Evolutionary conservation across 2,797 vertebrate genomes (phyloP).

Genomic region (Danio jaintianensis): DNA sequence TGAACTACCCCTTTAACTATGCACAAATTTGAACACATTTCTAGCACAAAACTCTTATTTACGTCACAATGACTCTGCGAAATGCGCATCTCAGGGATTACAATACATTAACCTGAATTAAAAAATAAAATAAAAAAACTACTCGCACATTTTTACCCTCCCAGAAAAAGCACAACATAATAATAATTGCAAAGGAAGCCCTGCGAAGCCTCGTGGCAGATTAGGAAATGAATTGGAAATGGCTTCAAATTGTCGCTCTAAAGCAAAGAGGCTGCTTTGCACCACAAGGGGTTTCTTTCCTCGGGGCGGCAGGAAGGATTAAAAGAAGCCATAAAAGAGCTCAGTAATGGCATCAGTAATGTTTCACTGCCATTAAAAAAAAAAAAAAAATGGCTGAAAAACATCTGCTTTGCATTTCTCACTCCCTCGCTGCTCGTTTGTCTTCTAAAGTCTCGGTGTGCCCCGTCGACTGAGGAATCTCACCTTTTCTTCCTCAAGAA

Average conservation of each 20-base stretch:
- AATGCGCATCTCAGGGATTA: no score
- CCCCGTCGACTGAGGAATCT: slow-evolving; percentile 55
- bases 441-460: slow-evolving; percentile 73
- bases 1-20: no score
- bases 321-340: slow-evolving; percentile 95
- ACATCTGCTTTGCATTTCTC: slow-evolving; percentile 85
- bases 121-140: no score
- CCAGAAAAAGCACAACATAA: slow-evolving; percentile 54
- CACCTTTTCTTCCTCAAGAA: slow-evolving; percentile 56
- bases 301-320: slow-evolving; percentile 84
- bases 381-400: slow-evolving; percentile 90
- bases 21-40: no score
- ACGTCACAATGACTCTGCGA: no score
- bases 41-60: no score
- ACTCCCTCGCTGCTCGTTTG: slow-evolving; percentile 79
- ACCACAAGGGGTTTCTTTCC: slow-evolving; percentile 94
- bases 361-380: slow-evolving; percentile 97
- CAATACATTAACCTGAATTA: no score
- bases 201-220: slow-evolving; percentile 88
- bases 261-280: slow-evolving; percentile 92
- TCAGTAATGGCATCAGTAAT: slow-evolving; percentile 96
- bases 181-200: slow-evolving; percentile 79
- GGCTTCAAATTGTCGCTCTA: slow-evolving; percentile 93
- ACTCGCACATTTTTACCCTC: slow-evolving; percentile 80
- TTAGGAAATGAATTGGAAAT: slow-evolving; percentile 94